These are phyloP conservation scores for Bombus turneri DNA, from an alignment of 1,140 invertebrate genomes.

Conservation along the genomic window DNA sequence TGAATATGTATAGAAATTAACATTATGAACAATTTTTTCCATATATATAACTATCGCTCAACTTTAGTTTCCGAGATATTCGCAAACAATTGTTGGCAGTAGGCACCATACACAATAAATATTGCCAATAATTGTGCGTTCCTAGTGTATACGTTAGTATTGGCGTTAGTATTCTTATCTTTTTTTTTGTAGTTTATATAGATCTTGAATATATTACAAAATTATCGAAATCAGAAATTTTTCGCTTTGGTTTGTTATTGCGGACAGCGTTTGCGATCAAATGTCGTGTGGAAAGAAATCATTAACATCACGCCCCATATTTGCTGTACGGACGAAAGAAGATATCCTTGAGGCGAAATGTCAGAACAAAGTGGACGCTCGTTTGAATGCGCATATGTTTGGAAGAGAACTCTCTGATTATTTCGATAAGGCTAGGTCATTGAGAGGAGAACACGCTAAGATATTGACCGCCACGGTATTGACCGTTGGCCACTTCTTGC, in stretches of 20 bases:
- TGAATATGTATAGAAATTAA: too few species aligned
- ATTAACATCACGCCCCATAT: conserved; percentile 32
- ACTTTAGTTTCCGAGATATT: too few species aligned
- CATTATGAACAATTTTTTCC: too few species aligned
- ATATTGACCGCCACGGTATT: conserved; percentile 80
- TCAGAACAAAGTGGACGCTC: conserved; percentile 62
- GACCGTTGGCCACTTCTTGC: conserved; percentile 75
- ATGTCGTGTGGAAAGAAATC: conserved; percentile 11
- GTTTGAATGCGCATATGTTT: conserved; percentile 67
- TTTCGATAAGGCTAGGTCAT: conserved; percentile 69
- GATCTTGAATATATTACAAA: too few species aligned
- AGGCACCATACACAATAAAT: too few species aligned
- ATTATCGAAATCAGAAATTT: background rate
- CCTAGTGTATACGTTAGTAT: too few species aligned
- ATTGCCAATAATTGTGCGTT: too few species aligned
- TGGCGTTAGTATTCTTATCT: too few species aligned
- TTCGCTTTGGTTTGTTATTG: background rate
- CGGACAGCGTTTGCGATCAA: conserved; percentile 5
- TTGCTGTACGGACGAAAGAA: conserved; percentile 59
- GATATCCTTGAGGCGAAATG: conserved; percentile 76
- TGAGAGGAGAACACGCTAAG: conserved; percentile 75
- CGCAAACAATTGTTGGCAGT: too few species aligned
- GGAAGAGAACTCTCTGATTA: conserved; percentile 48
- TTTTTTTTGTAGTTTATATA: too few species aligned
- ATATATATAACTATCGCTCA: too few species aligned